phyloP scores from a whole-genome alignment of 1,140 invertebrate genomes.

The Drosophila aff. region DNA sequence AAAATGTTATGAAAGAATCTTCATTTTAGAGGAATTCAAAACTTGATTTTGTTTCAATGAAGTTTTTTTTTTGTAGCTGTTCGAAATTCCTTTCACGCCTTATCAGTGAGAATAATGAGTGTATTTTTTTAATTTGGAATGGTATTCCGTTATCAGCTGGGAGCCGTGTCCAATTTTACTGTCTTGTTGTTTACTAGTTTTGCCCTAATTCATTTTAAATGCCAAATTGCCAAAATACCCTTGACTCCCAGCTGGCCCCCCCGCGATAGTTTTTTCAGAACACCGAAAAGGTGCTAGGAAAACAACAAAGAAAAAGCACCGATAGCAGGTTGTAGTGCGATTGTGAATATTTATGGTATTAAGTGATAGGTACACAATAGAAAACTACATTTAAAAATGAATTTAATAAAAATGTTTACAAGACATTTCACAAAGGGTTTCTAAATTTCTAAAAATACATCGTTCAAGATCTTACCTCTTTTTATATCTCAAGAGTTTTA shows the following conservation, averaged over 20 bases:
- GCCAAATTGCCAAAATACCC: constrained; percentile 31
- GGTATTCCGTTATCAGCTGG: constrained; percentile 43
- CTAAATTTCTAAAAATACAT: too few relatives aligned
- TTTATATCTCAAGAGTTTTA: neutral
- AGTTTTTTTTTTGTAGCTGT: constrained; percentile 9
- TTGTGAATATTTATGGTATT: constrained; percentile 8
- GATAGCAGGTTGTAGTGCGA: neutral
- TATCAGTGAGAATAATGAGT: constrained; percentile 24
- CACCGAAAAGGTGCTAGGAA: constrained; percentile 15
- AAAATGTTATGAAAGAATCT: constrained; percentile 32
- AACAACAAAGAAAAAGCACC: constrained; percentile 3
- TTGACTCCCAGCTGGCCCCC: constrained; percentile 30
- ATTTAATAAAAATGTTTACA: too few relatives aligned
- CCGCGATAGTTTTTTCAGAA: constrained; percentile 10
- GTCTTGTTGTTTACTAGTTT: constrained; percentile 62
- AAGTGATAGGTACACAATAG: neutral
- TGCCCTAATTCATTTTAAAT: constrained; percentile 67
- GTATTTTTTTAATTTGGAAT: constrained; percentile 38
- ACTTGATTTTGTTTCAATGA: constrained; percentile 31
- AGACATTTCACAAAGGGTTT: too few relatives aligned
- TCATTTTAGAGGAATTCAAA: constrained; percentile 12
- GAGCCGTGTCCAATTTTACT: constrained; percentile 46
- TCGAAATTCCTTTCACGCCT: neutral
- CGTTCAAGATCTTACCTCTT: neutral
- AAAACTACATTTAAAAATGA: neutral